These are phyloP conservation scores for Lagorchestes hirsutus DNA, from an alignment of 2,797 vertebrate genomes.

Conservation along the genomic window DNA sequence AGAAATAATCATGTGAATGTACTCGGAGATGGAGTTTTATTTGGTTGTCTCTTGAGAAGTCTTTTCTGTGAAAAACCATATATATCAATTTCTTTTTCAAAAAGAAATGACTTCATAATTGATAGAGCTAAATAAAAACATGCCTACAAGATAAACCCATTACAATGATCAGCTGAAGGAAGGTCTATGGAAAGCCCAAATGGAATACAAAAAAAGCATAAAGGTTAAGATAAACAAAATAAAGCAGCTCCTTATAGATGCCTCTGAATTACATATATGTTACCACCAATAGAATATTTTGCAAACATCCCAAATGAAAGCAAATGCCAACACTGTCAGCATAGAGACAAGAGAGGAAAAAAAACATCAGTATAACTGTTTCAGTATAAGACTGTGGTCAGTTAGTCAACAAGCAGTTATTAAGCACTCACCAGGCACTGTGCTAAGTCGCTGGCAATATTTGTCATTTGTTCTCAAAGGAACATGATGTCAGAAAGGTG, in stretches of 20 bases:
- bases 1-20: neutral
- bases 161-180: neutral
- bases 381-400: neutral
- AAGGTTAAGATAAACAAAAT: neutral
- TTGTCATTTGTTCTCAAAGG: no score
- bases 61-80: no score
- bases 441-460: no score
- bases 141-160: neutral
- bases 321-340: neutral
- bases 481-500: no score
- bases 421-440: neutral
- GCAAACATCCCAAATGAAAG: conserved; percentile 9
- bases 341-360: neutral
- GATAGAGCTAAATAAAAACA: neutral
- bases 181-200: neutral
- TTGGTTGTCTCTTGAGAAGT: neutral
- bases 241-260: neutral
- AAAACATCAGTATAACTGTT: neutral
- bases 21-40: neutral
- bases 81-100: neutral
- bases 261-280: neutral
- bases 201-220: neutral
- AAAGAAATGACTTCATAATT: neutral
- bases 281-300: neutral
- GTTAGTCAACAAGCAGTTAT: neutral